A percentile compares a stretch with the other conserved stretches of the same genome.
phyloP scores from a whole-genome alignment of 92 coral and sea anemone genomes.

The Porites divaricata region DNA sequence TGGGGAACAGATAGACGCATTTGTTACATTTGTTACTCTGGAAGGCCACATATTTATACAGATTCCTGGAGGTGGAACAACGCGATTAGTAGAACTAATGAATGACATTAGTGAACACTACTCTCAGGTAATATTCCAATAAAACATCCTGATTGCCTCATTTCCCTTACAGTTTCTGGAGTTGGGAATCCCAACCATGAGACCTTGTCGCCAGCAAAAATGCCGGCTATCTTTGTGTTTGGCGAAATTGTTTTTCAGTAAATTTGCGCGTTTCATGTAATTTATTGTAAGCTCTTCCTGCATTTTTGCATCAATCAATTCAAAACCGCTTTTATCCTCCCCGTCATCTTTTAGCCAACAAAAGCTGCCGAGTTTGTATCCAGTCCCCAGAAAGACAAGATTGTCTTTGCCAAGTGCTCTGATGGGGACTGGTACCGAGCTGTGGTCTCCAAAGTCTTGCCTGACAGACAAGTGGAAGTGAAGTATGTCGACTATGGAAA shows the following conservation, averaged over 20 bases:
- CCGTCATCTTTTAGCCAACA: constrained; percentile 60
- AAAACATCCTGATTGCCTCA: too few relatives aligned
- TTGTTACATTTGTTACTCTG: constrained; percentile 62
- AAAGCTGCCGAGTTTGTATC: constrained; percentile 96
- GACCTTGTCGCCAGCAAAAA: too few relatives aligned
- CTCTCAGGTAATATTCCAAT: constrained; percentile 63
- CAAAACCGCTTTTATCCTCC: neutral
- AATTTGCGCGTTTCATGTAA: too few relatives aligned
- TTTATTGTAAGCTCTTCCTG: too few relatives aligned
- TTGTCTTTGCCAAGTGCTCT: constrained; percentile 88
- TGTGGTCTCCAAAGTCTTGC: constrained; percentile 48
- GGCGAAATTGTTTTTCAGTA: too few relatives aligned
- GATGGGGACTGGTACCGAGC: constrained; percentile 96
- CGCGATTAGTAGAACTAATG: constrained; percentile 90
- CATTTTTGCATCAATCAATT: neutral
- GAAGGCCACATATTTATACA: constrained; percentile 81
- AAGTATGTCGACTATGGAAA: constrained; percentile 93
- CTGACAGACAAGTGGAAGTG: constrained; percentile 84
- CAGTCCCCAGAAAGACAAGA: constrained; percentile 72
- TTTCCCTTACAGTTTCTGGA: too few relatives aligned
- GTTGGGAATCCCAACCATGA: too few relatives aligned
- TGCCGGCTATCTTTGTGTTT: too few relatives aligned
- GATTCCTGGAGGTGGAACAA: constrained; percentile 85
- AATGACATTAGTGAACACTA: constrained; percentile 90
- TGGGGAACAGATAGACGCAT: constrained; percentile 78